Evolutionary conservation across 2,888 invertebrate genomes (phyloP).

Genomic region (Torymus aiolomorphi): DNA sequence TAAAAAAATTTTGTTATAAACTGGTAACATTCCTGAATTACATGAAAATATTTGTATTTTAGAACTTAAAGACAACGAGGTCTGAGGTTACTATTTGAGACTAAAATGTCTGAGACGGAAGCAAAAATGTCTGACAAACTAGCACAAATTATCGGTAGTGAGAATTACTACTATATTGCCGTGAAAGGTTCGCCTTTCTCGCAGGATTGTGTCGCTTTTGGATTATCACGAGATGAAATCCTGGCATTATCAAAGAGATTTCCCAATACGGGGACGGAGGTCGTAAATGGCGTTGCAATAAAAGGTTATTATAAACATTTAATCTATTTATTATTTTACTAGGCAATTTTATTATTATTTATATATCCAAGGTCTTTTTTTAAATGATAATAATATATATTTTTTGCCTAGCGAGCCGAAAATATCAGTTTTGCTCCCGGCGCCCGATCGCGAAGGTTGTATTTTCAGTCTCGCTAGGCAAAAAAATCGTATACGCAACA

Average conservation of each 20-base stretch:
- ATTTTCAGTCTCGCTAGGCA: no score
- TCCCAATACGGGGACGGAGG: conserved; percentile 79
- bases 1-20: neutral
- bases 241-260: conserved; percentile 84
- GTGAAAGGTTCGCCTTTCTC: conserved; percentile 89
- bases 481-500: no score
- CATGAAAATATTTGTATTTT: conserved; percentile 62
- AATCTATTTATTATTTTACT: conserved; percentile 13
- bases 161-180: conserved; percentile 84
- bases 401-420: no score
- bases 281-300: conserved; percentile 85
- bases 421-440: no score
- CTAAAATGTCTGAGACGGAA: conserved; percentile 49
- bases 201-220: conserved; percentile 85
- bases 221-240: conserved; percentile 83
- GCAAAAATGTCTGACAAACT: conserved; percentile 65
- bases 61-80: conserved; percentile 71
- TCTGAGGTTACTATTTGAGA: conserved; percentile 61
- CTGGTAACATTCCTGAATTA: neutral
- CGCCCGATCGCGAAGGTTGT: no score
- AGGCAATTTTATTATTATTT: no score
- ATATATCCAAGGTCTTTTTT: no score
- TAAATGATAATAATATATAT: no score
- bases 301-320: conserved; percentile 75
- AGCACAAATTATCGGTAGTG: conserved; percentile 74